Conservation (phyloP, 2,797 vertebrate species). For the Podarcis lilfordi region DNA sequence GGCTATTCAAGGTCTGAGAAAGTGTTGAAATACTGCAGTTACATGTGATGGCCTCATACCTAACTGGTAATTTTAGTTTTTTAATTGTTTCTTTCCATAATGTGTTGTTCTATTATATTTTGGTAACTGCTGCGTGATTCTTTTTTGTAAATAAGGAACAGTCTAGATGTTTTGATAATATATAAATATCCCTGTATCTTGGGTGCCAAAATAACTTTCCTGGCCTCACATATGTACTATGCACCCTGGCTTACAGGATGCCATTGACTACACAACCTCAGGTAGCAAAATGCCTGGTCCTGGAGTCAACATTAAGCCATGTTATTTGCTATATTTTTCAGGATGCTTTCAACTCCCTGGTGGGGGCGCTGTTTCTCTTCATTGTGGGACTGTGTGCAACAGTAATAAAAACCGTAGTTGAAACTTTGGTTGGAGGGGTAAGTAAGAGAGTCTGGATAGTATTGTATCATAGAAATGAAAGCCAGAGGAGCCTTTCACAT, state of each 20-base stretch:
- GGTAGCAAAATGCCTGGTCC: neutral
- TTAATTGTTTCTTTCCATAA: too few species aligned
- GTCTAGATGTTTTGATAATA: too few species aligned
- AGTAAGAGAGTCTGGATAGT: conserved; percentile 64
- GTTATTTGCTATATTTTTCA: conserved; percentile 68
- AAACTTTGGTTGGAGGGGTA: conserved; percentile 84
- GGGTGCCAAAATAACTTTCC: neutral
- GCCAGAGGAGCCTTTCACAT: neutral
- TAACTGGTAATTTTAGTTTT: too few species aligned
- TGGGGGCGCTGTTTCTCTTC: conserved; percentile 78
- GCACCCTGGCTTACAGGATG: neutral
- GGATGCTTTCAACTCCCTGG: conserved; percentile 86
- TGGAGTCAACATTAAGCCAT: conserved; percentile 7
- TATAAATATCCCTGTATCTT: too few species aligned
- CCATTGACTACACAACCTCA: neutral
- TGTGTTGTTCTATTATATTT: too few species aligned
- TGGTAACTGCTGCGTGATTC: too few species aligned
- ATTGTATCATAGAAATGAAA: neutral
- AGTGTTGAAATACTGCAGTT: too few species aligned
- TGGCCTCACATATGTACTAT: neutral
- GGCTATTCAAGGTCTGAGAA: too few species aligned
- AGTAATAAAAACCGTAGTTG: conserved; percentile 65
- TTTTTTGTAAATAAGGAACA: too few species aligned
- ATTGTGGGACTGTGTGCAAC: conserved; percentile 79
- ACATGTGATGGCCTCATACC: too few species aligned